These are phyloP conservation scores for Dinoponera quadriceps DNA, from an alignment of 1,140 invertebrate species.

Conservation along the genomic window DNA sequence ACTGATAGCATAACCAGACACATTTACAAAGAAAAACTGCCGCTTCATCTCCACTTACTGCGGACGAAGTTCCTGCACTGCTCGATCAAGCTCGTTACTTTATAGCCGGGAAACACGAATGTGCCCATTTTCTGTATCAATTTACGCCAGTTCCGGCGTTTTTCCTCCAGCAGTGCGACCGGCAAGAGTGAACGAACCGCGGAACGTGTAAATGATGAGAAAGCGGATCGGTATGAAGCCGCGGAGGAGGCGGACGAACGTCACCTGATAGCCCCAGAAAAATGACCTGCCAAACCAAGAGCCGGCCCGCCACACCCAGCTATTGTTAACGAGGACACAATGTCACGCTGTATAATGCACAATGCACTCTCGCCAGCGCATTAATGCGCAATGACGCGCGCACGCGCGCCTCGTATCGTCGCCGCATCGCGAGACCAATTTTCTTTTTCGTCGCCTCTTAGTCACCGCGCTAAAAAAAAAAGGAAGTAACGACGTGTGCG, in stretches of 20 bases:
- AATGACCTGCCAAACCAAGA: conserved; percentile 72
- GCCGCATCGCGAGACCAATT: conserved; percentile 4
- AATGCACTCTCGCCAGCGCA: conserved; percentile 70
- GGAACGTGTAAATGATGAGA: conserved; percentile 37
- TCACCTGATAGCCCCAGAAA: conserved; percentile 63
- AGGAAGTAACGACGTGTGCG: not conserved
- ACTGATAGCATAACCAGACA: too few relatives aligned
- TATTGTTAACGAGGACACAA: conserved; percentile 74
- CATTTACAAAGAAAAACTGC: too few relatives aligned
- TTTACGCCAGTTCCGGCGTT: too few relatives aligned
- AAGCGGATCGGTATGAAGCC: conserved; percentile 51
- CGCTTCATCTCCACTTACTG: too few relatives aligned
- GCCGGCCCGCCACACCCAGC: conserved; percentile 61
- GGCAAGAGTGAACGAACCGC: conserved; percentile 15
- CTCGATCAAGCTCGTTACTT: too few relatives aligned
- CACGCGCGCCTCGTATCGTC: not conserved
- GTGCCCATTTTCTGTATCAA: too few relatives aligned
- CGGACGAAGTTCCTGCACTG: too few relatives aligned
- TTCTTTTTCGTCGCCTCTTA: conserved; percentile 9
- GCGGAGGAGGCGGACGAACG: conserved; percentile 43
- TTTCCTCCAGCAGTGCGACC: too few relatives aligned
- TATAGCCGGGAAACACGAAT: too few relatives aligned
- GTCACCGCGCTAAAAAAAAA: conserved; percentile 4
- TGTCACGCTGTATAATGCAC: conserved; percentile 74
- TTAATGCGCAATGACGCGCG: conserved; percentile 68